Evolutionary conservation across 2,113 vertebrate species (phyloP).

Genomic region (Colinus virginianus): DNA sequence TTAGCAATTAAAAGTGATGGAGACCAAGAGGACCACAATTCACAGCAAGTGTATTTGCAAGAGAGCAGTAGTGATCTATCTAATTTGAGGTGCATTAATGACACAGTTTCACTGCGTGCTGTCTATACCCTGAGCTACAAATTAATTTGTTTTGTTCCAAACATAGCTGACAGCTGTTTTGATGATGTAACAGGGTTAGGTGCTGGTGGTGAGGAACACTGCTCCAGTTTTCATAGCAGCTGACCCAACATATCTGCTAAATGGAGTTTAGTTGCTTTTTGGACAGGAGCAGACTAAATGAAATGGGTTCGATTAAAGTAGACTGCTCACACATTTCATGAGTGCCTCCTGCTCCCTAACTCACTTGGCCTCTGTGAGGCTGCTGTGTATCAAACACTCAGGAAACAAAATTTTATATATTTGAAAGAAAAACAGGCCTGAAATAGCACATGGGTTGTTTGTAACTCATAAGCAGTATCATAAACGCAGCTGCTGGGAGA

Average conservation of each 20-base stretch:
- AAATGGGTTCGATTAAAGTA: background rate
- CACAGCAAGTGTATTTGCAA: background rate
- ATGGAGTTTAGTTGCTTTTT: background rate
- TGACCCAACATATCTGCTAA: background rate
- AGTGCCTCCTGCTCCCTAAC: background rate
- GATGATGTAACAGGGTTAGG: background rate
- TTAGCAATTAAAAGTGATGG: background rate
- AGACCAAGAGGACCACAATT: background rate
- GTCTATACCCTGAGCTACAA: background rate
- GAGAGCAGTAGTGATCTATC: background rate
- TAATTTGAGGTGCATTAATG: background rate
- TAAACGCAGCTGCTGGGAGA: slow-evolving; percentile 14
- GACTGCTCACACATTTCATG: background rate
- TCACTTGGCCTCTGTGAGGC: background rate
- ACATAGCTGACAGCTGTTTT: background rate
- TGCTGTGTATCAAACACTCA: background rate
- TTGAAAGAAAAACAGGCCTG: background rate
- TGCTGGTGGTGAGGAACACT: background rate
- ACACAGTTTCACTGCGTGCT: background rate
- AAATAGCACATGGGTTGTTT: slow-evolving; percentile 5
- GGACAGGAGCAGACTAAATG: slow-evolving; percentile 16
- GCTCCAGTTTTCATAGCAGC: background rate
- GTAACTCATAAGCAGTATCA: background rate
- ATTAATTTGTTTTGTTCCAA: background rate
- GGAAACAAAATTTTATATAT: background rate